phyloP scores from a whole-genome alignment of 2,113 vertebrate genomes.

The Epinephelus lanceolatus region DNA sequence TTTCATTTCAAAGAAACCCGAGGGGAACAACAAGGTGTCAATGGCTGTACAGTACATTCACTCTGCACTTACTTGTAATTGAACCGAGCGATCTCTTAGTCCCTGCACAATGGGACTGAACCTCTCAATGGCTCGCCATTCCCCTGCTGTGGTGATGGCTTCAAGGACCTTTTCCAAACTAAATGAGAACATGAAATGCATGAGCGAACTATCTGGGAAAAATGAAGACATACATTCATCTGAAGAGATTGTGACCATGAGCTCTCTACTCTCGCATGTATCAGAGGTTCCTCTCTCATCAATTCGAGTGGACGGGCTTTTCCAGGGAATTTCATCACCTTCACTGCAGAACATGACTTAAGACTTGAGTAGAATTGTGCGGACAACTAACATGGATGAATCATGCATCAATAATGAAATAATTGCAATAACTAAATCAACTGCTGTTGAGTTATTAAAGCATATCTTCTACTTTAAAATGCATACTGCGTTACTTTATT shows the following conservation, averaged over 20 bases:
- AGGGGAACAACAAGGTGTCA: slow-evolving; percentile 15
- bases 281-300: background rate
- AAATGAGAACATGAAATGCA: slow-evolving; percentile 63
- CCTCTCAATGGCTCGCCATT: slow-evolving; percentile 89
- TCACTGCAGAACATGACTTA: background rate
- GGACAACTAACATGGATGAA: background rate
- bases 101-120: slow-evolving; percentile 95
- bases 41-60: background rate
- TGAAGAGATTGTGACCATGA: slow-evolving; percentile 25
- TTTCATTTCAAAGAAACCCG: slow-evolving; percentile 37
- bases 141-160: slow-evolving; percentile 92
- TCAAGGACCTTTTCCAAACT: slow-evolving; percentile 98
- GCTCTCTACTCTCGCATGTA: slow-evolving; percentile 7
- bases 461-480: background rate
- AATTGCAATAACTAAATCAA: background rate
- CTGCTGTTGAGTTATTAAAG: background rate
- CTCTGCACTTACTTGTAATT: slow-evolving; percentile 90
- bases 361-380: background rate
- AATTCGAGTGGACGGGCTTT: slow-evolving; percentile 16
- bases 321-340: background rate
- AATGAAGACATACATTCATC: slow-evolving; percentile 32
- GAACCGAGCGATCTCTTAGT: slow-evolving; percentile 91
- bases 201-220: slow-evolving; percentile 39
- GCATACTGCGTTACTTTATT: background rate
- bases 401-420: background rate